Evolutionary conservation across 2,888 invertebrate species (phyloP), one percentile per base, ranked within the genome.

Genomic region (Mesorhabditis sp.): DNA sequence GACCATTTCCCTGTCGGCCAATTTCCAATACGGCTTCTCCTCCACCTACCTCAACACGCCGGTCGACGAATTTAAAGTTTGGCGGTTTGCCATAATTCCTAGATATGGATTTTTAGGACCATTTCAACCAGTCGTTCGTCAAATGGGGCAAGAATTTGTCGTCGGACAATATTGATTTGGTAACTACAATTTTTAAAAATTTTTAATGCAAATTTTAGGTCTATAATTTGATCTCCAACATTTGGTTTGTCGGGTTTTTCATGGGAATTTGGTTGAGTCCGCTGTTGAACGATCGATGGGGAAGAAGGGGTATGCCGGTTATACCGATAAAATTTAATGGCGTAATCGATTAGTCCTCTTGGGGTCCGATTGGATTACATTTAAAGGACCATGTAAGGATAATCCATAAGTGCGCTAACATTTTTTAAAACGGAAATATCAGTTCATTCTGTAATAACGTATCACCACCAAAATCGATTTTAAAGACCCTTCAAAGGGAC

Each of bases 171-270:
- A 71, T 71, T 45, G 50, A 62, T n/a, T 75, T 61, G 41, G 63
- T 62, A 62, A 62, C 28, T 28, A 28, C 28, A 28, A 28, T 28
- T 28, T 2, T 1, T 28, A 28, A 28, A n/a, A 28, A 28, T 28
- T 28, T 28, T 28, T 28, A 28, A 1, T 28, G 28, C 28, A 28
- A 28, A 28, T 28, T n/a, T 7, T 28, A 7, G 58, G 58, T 50
- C 15, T 77, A 75, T 62, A 71, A 74, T 10, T 61, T 72, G 68
- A 77, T 78, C 43, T 82, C 81, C 81, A 79, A 81, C 65, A 74
- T 76, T 28, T 82, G 82, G 79, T 81, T 82, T 63, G 75, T 81
- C 7, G 81, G 80, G 1, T 82, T 80, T 61, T 80, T 80, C 62
- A 45, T 79, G 28, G 82, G 82, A 5, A 77, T 79, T 7, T 80